Evolutionary conservation across 2,797 vertebrate species (phyloP), one percentile per base, ranked within the genome.

Genomic region (Chelon auratus): DNA sequence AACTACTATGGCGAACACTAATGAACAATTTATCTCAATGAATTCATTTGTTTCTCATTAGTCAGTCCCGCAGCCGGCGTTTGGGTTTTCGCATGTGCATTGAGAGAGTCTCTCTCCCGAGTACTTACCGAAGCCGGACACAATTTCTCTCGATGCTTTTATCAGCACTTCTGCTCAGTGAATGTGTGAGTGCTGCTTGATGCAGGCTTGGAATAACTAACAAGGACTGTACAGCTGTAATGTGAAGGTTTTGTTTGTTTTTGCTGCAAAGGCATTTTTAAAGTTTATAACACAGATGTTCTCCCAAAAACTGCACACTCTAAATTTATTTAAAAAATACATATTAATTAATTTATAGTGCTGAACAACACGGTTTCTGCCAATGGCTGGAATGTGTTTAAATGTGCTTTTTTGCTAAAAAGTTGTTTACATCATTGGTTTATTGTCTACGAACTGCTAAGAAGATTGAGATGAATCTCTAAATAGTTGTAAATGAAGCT

Each of bases 1-100:
- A 89, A 91, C 84, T 88, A 77, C 57, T 53, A 81, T 54, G 66
- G 87, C 74, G 68, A 89, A 87, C 69, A 53, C 87, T 92, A 93
- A 92, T 92, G 89, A 92, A 90, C 90, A 77, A 92, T 94, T 92
- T 91, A 92, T 93, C 90, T 93, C 87, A 91, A 88, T 93, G 83
- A 93, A 91, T 93, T 90, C 43, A 91, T 92, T 94, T 89, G 86
- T 90, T 90, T 92, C 83, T 80, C 86, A 91, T 93, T 92, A 92
- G 82, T 93, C 89, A 92, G 89, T 77, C 56, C 52, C 70, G 64
- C 82, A 89, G 78, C 77, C 82, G 18, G 68, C 80, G 82, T 89
- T 90, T 79, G 73, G 72, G 76, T 85, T 92, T 53, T 77, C 81
- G 59, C 55, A 57, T 69, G 55, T 74, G 72, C 17, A 74, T 82